phyloP scores from a whole-genome alignment of 2,797 vertebrate genomes.

The Crax fasciolata region DNA sequence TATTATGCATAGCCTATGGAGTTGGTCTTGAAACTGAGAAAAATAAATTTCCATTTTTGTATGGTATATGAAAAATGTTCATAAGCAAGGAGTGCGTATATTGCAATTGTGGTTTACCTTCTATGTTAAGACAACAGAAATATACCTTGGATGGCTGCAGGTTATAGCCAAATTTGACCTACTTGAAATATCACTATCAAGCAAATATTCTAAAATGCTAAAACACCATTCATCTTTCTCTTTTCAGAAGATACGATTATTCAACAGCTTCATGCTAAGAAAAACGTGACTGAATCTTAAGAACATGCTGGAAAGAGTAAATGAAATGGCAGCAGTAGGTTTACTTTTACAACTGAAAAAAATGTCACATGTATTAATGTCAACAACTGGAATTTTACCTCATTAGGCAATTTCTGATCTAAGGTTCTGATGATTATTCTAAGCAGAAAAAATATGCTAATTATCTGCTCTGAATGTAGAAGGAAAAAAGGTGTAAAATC shows the following conservation, averaged over 20 bases:
- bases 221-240: slow-evolving; percentile 37
- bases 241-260: slow-evolving; percentile 39
- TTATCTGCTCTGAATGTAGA: slow-evolving; percentile 88
- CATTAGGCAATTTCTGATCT: slow-evolving; percentile 93
- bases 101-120: slow-evolving; percentile 26
- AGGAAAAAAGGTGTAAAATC: slow-evolving; percentile 90
- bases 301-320: slow-evolving; percentile 71
- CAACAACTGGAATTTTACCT: slow-evolving; percentile 91
- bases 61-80: slow-evolving; percentile 6
- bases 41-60: not conserved
- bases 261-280: slow-evolving; percentile 56
- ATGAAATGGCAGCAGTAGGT: slow-evolving; percentile 77
- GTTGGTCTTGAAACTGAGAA: not conserved
- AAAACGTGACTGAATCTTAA: slow-evolving; percentile 39
- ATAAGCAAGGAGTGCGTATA: not conserved
- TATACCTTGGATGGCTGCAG: not conserved
- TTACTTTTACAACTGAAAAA: slow-evolving; percentile 86
- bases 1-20: not conserved
- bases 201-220: slow-evolving; percentile 41
- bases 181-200: slow-evolving; percentile 43
- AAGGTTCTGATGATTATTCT: slow-evolving; percentile 92
- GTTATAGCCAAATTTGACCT: slow-evolving; percentile 47
- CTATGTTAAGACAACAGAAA: slow-evolving; percentile 46
- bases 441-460: slow-evolving; percentile 90
- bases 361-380: slow-evolving; percentile 89